A percentile compares a stretch with the other conserved stretches of the same genome.
phyloP scores from a whole-genome alignment of 1,140 invertebrate species.

The Eufriesea mexicana region DNA sequence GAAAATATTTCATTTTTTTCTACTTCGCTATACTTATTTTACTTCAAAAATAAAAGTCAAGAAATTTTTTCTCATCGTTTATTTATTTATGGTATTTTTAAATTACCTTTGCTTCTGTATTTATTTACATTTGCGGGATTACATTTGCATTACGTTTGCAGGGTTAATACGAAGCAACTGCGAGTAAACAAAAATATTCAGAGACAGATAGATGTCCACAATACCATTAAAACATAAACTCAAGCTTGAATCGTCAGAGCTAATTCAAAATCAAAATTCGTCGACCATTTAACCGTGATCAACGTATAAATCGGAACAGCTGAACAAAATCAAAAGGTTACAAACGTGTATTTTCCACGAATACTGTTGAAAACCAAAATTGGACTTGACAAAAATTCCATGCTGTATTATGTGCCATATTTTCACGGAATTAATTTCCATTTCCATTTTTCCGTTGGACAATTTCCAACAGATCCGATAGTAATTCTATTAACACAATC shows the following conservation, averaged over 20 bases:
- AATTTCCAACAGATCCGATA: neutral
- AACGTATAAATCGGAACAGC: neutral
- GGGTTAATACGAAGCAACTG: too few relatives aligned
- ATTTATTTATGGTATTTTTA: too few relatives aligned
- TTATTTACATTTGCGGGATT: neutral
- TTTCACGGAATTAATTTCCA: neutral
- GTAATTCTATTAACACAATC: too few relatives aligned
- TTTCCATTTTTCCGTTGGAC: neutral
- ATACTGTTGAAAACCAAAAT: neutral
- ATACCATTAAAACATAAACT: too few relatives aligned
- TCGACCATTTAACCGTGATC: neutral
- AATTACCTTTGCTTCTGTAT: too few relatives aligned
- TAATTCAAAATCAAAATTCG: neutral
- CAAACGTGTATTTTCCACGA: neutral
- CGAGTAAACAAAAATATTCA: neutral
- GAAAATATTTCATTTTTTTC: neutral
- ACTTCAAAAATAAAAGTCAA: too few relatives aligned
- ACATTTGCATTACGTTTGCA: too few relatives aligned
- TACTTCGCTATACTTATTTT: too few relatives aligned
- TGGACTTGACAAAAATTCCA: neutral
- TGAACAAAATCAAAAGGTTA: neutral
- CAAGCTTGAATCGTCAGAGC: neutral
- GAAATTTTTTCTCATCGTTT: too few relatives aligned
- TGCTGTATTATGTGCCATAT: neutral
- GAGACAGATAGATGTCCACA: neutral